Conservation (phyloP, 2,888 invertebrate genomes). For the Thymelicus sylvestris region DNA sequence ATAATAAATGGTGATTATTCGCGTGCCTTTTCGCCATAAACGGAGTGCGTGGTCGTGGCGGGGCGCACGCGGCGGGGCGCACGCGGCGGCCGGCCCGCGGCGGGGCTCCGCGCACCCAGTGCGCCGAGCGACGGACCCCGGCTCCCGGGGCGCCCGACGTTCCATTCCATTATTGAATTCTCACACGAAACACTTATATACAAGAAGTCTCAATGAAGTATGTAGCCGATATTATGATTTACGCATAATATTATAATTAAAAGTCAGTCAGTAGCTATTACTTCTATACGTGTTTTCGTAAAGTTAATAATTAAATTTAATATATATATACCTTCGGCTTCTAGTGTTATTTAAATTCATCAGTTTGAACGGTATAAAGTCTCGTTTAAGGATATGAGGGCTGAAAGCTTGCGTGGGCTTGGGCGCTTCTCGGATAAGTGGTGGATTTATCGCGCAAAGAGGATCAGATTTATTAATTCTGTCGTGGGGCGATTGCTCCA, state of each 20-base stretch:
- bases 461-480: constrained; percentile 77
- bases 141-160: constrained; percentile 58
- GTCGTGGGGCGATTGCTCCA: constrained; percentile 75
- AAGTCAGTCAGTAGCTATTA: no score
- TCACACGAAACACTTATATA: constrained; percentile 62
- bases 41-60: constrained; percentile 58
- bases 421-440: constrained; percentile 56
- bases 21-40: constrained; percentile 77
- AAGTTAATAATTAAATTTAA: no score
- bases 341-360: no score
- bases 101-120: constrained; percentile 48
- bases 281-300: no score
- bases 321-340: no score
- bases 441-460: constrained; percentile 65
- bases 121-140: constrained; percentile 58
- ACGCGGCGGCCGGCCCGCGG: constrained; percentile 64
- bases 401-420: constrained; percentile 52
- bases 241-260: neutral
- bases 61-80: constrained; percentile 59
- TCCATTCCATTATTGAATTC: constrained; percentile 69
- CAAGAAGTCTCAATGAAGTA: constrained; percentile 38
- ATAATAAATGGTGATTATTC: constrained; percentile 62
- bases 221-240: neutral
- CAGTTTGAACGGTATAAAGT: neutral
- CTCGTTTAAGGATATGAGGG: constrained; percentile 22